Evolutionary conservation across 2,797 vertebrate species (phyloP).

Genomic region (Allochrocebus solatus): DNA sequence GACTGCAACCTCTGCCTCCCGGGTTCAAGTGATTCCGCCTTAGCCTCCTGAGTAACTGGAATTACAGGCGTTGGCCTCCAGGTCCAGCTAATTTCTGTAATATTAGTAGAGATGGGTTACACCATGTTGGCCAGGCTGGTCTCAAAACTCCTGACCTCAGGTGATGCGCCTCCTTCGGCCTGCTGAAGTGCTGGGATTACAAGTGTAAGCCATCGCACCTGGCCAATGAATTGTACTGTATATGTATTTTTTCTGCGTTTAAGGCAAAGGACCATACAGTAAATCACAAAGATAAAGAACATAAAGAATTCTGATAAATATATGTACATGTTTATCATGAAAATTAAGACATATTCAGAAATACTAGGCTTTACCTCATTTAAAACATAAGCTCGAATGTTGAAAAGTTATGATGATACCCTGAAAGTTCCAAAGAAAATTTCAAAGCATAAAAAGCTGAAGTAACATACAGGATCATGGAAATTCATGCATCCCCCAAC

Average conservation of each 20-base stretch:
- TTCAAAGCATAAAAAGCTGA: background rate
- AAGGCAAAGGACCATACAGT: background rate
- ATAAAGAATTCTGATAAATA: background rate
- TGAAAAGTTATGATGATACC: background rate
- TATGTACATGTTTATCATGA: background rate
- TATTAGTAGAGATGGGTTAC: background rate
- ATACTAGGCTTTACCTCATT: background rate
- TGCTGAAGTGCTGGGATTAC: background rate
- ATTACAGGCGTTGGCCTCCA: background rate
- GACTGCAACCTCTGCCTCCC: background rate
- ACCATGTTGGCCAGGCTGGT: background rate
- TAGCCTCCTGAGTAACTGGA: background rate
- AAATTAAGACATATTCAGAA: background rate
- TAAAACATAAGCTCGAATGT: background rate
- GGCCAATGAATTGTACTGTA: background rate
- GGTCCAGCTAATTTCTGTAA: background rate
- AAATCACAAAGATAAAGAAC: background rate
- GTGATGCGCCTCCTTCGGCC: accelerated
- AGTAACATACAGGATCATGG: background rate
- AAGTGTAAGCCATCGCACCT: background rate
- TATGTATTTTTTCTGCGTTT: background rate
- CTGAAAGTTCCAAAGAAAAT: background rate
- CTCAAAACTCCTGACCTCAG: background rate
- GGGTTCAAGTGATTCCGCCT: background rate
- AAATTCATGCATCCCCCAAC: background rate